A percentile compares a stretch with the other conserved stretches of the same genome.
These are phyloP conservation scores for Anguilla marmorata DNA, from an alignment of 2,797 vertebrate species.

Conservation along the genomic window DNA sequence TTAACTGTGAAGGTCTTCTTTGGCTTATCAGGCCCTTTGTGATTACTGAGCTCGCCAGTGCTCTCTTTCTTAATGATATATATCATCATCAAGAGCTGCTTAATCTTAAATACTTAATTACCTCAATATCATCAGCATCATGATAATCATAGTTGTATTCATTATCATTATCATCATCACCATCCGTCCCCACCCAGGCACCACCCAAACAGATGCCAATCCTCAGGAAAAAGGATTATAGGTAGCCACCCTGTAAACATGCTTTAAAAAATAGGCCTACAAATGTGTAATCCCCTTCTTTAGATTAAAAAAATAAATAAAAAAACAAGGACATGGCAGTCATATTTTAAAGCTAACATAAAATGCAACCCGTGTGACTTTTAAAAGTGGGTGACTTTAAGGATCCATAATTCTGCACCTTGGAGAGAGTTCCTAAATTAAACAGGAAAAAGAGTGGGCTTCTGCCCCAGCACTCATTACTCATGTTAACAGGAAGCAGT, in stretches of 20 bases:
- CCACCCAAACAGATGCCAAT: neutral
- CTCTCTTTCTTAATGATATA: no score
- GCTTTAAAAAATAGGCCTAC: neutral
- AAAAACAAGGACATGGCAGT: neutral
- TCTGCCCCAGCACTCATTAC: slow-evolving; percentile 21
- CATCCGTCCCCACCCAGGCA: neutral
- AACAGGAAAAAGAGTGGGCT: slow-evolving; percentile 3
- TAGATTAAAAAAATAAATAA: neutral
- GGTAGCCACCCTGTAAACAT: neutral
- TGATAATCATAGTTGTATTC: neutral
- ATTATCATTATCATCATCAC: neutral
- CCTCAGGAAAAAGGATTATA: neutral
- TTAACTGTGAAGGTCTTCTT: no score
- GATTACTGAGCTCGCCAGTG: no score
- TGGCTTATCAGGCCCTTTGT: no score
- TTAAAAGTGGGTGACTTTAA: slow-evolving; percentile 11
- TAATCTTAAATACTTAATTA: neutral
- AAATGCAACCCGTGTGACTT: slow-evolving; percentile 6
- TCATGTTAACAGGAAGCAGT: neutral
- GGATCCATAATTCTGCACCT: neutral
- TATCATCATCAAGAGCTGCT: neutral
- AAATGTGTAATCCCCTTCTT: neutral
- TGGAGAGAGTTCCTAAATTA: slow-evolving; percentile 17
- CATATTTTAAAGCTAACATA: neutral
- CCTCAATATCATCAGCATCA: neutral